Base-by-base conservation (phyloP, 2,113 vertebrate species). In the Electrona antarctica region DNA sequence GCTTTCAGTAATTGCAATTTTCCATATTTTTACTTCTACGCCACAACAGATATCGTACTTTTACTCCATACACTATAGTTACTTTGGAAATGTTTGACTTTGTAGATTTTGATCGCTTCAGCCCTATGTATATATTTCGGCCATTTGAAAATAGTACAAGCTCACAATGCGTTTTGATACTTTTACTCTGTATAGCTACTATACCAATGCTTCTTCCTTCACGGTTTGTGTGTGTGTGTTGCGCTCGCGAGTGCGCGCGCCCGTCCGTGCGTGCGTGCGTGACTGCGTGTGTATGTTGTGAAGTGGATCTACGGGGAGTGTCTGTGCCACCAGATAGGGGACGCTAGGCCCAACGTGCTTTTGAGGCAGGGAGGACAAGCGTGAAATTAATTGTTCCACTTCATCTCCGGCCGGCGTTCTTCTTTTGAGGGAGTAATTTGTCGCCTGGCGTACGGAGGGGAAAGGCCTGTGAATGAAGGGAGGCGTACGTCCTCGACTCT, bases 301-400 rank as follows among this genome's bases (percentile, higher is more conserved):
- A 51, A 9, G 12, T 14, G 28, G 85, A 90, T 90, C 89, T 56
- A 2, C 73, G 66, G 89, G 87, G 77, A 74, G 91, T 92, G 79
- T 90, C 91, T 85, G 89, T 82, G 61, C 91, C 90, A 62, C 94
- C 94, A 93, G 94, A 95, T 95, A 94, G 91, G 92, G 93, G 94
- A 94, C 95, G 95, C 93, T 6, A 94, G 95, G 95, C 96, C 33
- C 94, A 95, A 94, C 93, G 88, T 90, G 90, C 93, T 92, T 96
- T 95, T 94, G 94, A 95, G 93, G 89, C 91, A 84, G 90, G 91
- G 94, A 95, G 95, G 96, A 97, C 96, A 97, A 94, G 95, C 96
- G 93, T 97, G 95, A 98, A 97, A 98, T 98, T 94, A 97, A 97
- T 98, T 95, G 96, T 97, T 98, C 95, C 96, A 96, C 95, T 96